Base-by-base conservation (phyloP, 2,113 vertebrate species). In the Sciurus niger region DNA sequence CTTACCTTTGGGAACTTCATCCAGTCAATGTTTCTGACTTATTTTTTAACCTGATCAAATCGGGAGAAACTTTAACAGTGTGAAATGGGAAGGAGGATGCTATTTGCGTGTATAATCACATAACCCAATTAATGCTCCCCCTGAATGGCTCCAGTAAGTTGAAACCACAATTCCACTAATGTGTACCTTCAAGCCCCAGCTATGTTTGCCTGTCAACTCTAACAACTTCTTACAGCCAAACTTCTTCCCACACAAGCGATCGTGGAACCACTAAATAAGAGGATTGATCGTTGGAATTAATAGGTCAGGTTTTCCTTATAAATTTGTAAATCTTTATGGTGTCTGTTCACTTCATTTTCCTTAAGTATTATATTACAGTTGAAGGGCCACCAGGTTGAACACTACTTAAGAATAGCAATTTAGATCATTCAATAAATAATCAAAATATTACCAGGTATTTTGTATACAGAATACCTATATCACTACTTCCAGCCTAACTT, bases 271-370 rank as follows among this genome's bases (percentile, higher is more conserved):
- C 6, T 70, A n/a, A 92, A 58, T 37, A 55, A 87, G 30, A 95
- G 30, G 40, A 34, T 0, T 37, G 51, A 24, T 43, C 72, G 6
- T 70, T 6, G 90, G 30, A 72, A 87, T 60, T 85, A 40, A 5
- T 12, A 80, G 22, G 13, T 82, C 20, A 28, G 89, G 51, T 65
- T 82, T 82, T 46, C 70, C 18, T 85, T 65, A 34, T 68, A 60
- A 78, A 63, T 65, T 85, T 89, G n/a, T 55, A 88, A 11, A 85
- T 74, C 51, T 77, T 72, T 51, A 74, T 9, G 25, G 40, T 46
- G 17, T 55, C 17, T 34, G 17, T 67, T 86, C 55, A 85, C 82
- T 73, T 90, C 73, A 58, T 76, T 82, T 92, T 84, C 89, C 84
- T n/a, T 72, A 68, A 76, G 80, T 48, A 53, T 70, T 48, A 24